phyloP scores from a whole-genome alignment of 2,888 invertebrate species.

The Tenthredo distinguenda region DNA sequence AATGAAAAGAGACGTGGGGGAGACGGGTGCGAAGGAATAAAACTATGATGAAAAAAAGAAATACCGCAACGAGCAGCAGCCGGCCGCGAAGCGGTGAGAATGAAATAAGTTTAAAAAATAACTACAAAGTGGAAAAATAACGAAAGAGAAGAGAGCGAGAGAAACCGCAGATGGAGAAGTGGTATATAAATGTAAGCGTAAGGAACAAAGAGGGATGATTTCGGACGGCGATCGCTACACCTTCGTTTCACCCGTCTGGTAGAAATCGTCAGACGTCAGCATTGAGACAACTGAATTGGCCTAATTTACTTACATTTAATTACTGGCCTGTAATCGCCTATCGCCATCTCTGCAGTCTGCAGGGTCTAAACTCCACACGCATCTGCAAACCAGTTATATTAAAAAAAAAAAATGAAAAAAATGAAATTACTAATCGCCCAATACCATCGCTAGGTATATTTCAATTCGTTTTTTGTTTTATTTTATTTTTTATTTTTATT shows the following conservation, averaged over 20 bases:
- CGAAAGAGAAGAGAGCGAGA: conserved; percentile 9
- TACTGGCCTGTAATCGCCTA: conserved; percentile 65
- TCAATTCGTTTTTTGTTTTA: background rate
- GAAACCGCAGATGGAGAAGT: background rate
- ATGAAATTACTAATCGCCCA: background rate
- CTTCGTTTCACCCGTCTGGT: conserved; percentile 47
- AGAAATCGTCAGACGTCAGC: conserved; percentile 58
- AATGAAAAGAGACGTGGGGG: conserved; percentile 59
- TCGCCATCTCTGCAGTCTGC: conserved; percentile 51
- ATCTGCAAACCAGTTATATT: conserved; percentile 39
- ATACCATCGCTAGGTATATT: background rate
- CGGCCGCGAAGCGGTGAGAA: conserved; percentile 7
- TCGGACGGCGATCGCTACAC: conserved; percentile 1
- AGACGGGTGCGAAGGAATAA: conserved; percentile 57
- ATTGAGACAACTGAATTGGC: conserved; percentile 67
- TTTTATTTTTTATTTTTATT: background rate
- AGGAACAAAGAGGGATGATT: background rate
- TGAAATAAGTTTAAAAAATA: background rate
- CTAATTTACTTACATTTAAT: conserved; percentile 77
- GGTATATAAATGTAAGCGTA: background rate
- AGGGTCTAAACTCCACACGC: background rate
- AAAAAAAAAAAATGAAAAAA: background rate
- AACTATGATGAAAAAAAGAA: conserved; percentile 49
- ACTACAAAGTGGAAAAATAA: conserved; percentile 13
- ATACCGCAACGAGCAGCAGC: background rate